Conservation (phyloP, 2,888 invertebrate genomes). For the Rosalia funebris region DNA sequence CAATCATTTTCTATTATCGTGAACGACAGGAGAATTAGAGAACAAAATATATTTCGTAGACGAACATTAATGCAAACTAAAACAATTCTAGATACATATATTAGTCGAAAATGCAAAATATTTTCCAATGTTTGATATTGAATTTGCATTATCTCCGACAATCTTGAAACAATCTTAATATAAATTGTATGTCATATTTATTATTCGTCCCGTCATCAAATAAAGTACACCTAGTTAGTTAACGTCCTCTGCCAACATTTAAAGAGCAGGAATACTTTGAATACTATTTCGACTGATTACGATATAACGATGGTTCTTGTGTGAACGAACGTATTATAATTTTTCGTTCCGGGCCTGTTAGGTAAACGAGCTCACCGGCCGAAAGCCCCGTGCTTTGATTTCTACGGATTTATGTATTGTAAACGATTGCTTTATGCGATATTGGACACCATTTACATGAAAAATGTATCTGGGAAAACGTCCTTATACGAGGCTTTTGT, state of each 20-base stretch:
- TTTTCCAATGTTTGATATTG: too few relatives aligned
- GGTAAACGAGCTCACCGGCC: constrained; percentile 58
- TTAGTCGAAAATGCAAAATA: too few relatives aligned
- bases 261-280: not conserved
- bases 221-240: not conserved
- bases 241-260: not conserved
- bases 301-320: not conserved
- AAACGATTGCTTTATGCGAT: constrained; percentile 67
- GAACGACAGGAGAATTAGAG: too few relatives aligned
- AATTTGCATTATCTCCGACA: too few relatives aligned
- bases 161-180: too few relatives aligned
- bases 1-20: too few relatives aligned
- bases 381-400: constrained; percentile 63
- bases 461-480: constrained; percentile 65
- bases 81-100: too few relatives aligned
- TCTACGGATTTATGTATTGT: constrained; percentile 67
- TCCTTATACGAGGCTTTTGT: constrained; percentile 64
- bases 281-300: not conserved
- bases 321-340: too few relatives aligned
- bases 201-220: not conserved
- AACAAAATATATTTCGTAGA: too few relatives aligned
- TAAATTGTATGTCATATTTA: too few relatives aligned
- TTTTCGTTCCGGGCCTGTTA: constrained; percentile 47
- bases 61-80: too few relatives aligned
- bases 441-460: constrained; percentile 67